phyloP scores from a whole-genome alignment of 2,888 invertebrate genomes.

The Fabriciana adippe region DNA sequence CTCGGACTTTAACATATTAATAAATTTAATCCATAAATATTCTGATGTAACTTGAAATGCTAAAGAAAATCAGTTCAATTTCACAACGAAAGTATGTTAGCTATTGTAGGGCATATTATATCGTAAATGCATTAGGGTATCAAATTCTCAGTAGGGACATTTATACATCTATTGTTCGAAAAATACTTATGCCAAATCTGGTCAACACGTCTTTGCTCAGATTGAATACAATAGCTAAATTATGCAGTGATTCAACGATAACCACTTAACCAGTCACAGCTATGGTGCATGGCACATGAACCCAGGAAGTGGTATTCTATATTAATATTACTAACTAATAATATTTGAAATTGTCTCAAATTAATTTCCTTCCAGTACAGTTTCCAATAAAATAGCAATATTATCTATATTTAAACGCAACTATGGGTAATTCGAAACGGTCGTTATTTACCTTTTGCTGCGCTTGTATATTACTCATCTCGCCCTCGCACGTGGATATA shows the following conservation, averaged over 20 bases:
- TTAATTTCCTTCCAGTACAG: background rate
- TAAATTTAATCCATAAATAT: background rate
- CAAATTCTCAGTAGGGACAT: constrained; percentile 37
- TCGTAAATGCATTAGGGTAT: constrained; percentile 19
- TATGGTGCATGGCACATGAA: constrained; percentile 19
- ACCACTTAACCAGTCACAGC: constrained; percentile 34
- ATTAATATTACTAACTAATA: background rate
- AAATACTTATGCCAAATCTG: constrained; percentile 41
- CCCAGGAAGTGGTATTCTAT: constrained; percentile 20
- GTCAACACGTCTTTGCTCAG: constrained; percentile 41
- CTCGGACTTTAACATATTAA: background rate
- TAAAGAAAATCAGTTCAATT: background rate
- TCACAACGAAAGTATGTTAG: constrained; percentile 12
- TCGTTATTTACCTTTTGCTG: constrained; percentile 30
- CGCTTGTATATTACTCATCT: constrained; percentile 40
- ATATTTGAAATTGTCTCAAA: background rate
- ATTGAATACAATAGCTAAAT: constrained; percentile 49
- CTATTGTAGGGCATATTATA: constrained; percentile 15
- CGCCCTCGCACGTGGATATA: constrained; percentile 38
- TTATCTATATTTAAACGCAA: constrained; percentile 26
- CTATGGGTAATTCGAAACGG: constrained; percentile 21
- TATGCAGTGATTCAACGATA: constrained; percentile 47
- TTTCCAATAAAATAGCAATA: constrained; percentile 9
- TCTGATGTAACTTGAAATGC: background rate
- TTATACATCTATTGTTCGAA: constrained; percentile 40